Base-by-base conservation (phyloP, 92 coral and sea anemone species). In the Phymanthus crucifer region DNA sequence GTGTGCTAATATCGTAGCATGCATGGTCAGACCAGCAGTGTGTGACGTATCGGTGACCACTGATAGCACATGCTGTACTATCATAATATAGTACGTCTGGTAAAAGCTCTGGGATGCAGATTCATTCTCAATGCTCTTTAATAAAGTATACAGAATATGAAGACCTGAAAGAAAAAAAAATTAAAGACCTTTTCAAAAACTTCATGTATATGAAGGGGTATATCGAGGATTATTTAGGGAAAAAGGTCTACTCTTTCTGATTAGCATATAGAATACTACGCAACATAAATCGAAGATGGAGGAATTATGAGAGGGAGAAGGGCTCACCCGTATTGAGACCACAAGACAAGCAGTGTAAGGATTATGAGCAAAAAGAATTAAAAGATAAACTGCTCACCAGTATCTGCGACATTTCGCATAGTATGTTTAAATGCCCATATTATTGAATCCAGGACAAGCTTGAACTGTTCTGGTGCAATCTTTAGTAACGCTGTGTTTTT, bases 381-480 rank as follows among this genome's bases (percentile, higher is more conserved):
- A 24, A 5, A 1, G 26, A 19, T 19, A 2, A 8, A 61, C 29
- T 29, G 32, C 89, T 40, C 54, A 93, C 99, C 99, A 68, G 97
- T 96, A 79, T 95, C 99, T 0, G 99, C 99, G 2, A 95, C 99
- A 76, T 95, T 95, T 76, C 99, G 86, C 99, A 95, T 95, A 66
- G 99, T 95, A 78, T 95, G 99, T 69, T 95, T 95, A 77, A 95
- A 95, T 13, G 99, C 99, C 99, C 99, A 95, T 24, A 95, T 89
- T 50, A 95, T 95, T 74, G 99, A 95, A 77, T 95, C 99, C 37
- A 95, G 73, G 31, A 95, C 99, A 66, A 95, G 88, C 77, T 95
- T 95, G 83, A 95, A 95, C 87, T 95, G 99, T 48, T 90, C 94
- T 34, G 99, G 89, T 13, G 98, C 96, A 26, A 95, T 90, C 79